phyloP scores from a whole-genome alignment of 2,797 vertebrate genomes.

The Trematomus bernacchii region DNA sequence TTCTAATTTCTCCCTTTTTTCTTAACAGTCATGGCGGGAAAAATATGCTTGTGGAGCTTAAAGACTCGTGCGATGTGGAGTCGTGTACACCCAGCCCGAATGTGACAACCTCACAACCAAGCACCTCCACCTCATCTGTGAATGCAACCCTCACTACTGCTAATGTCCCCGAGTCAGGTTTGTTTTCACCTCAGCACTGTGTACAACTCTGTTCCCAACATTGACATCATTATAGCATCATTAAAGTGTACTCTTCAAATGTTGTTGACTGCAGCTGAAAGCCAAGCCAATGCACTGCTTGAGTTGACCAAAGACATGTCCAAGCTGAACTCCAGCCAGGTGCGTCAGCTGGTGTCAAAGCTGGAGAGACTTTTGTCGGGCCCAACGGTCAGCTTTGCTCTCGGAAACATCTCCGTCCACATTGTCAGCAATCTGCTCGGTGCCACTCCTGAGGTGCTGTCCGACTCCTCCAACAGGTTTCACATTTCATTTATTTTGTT shows the following conservation, averaged over 20 bases:
- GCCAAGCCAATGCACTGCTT: slow-evolving; percentile 64
- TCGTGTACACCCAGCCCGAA: slow-evolving; percentile 15
- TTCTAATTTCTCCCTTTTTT: slow-evolving; percentile 18
- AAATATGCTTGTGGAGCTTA: slow-evolving; percentile 47
- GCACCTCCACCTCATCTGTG: not conserved
- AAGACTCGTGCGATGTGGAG: slow-evolving; percentile 39
- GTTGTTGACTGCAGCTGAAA: slow-evolving; percentile 26
- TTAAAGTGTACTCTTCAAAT: not conserved
- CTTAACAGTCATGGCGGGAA: slow-evolving; percentile 57
- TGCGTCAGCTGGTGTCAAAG: slow-evolving; percentile 74
- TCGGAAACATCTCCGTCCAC: slow-evolving; percentile 83
- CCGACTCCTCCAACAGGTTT: slow-evolving; percentile 87
- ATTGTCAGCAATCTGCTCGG: slow-evolving; percentile 90
- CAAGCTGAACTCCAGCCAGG: slow-evolving; percentile 74
- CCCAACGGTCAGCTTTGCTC: slow-evolving; percentile 74
- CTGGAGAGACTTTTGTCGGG: slow-evolving; percentile 79
- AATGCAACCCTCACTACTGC: slow-evolving; percentile 11
- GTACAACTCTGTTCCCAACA: not conserved
- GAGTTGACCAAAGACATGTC: slow-evolving; percentile 67
- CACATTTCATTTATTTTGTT: not conserved
- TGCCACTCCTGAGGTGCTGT: slow-evolving; percentile 77
- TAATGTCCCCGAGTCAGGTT: slow-evolving; percentile 22
- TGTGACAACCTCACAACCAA: slow-evolving; percentile 27
- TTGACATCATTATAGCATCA: not conserved
- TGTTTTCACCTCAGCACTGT: not conserved